A percentile compares a stretch with the other conserved stretches of the same genome.
phyloP scores from a whole-genome alignment of 1,140 invertebrate genomes.

The Drosophila tani region DNA sequence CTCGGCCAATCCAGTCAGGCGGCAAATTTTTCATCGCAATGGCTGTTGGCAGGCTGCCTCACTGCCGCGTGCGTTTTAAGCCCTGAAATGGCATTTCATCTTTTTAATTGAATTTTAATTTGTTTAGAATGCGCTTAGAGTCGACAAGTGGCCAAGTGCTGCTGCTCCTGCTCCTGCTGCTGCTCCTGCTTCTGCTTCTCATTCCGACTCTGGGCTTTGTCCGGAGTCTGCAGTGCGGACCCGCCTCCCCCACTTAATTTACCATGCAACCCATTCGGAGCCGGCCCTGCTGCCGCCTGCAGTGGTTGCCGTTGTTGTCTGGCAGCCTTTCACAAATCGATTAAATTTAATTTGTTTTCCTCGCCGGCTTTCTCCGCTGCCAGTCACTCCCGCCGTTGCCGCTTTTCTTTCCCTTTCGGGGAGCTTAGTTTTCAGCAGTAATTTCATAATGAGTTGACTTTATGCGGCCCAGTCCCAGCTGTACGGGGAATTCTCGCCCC shows the following conservation, averaged over 20 bases:
- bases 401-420: constrained; percentile 27
- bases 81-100: constrained; percentile 80
- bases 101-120: constrained; percentile 85
- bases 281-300: constrained; percentile 23
- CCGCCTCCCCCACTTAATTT: constrained; percentile 54
- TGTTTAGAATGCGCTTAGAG: constrained; percentile 83
- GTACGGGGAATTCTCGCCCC: constrained; percentile 32
- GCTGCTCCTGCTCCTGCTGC: constrained; percentile 1
- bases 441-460: constrained; percentile 83
- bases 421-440: constrained; percentile 57
- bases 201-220: constrained; percentile 13
- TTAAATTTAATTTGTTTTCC: constrained; percentile 84
- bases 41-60: constrained; percentile 12
- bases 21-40: constrained; percentile 42
- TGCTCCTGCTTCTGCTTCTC: constrained; percentile 2
- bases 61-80: constrained; percentile 50
- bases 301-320: constrained; percentile 51
- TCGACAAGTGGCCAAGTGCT: constrained; percentile 55
- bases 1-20: constrained; percentile 26
- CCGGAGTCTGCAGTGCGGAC: constrained; percentile 21
- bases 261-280: constrained; percentile 40
- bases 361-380: constrained; percentile 59
- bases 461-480: constrained; percentile 60
- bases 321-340: constrained; percentile 79
- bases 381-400: constrained; percentile 42